Evolutionary conservation across 2,888 invertebrate genomes (phyloP).

Genomic region (Timema cristinae): DNA sequence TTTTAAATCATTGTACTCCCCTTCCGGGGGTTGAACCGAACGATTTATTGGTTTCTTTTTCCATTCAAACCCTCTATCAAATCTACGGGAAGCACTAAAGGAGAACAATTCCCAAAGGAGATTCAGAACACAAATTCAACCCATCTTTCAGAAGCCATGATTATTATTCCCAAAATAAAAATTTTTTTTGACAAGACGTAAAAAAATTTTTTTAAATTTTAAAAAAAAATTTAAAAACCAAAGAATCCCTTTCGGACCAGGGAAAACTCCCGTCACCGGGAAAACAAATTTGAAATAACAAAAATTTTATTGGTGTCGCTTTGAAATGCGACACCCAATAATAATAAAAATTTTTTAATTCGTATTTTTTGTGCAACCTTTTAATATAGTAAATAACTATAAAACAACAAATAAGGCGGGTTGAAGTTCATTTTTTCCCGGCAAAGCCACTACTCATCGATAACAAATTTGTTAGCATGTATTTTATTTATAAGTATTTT

Average conservation of each 20-base stretch:
- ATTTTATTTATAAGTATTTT: too few relatives aligned
- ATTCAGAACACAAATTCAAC: slow-evolving; percentile 61
- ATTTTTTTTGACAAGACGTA: slow-evolving; percentile 25
- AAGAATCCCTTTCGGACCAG: slow-evolving; percentile 53
- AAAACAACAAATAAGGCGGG: too few relatives aligned
- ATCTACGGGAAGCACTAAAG: slow-evolving; percentile 51
- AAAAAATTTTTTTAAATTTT: slow-evolving; percentile 17
- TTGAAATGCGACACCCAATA: slow-evolving; percentile 62
- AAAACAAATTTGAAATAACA: slow-evolving; percentile 22
- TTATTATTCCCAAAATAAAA: slow-evolving; percentile 29
- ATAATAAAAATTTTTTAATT: too few relatives aligned
- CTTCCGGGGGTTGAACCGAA: slow-evolving; percentile 64
- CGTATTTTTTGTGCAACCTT: too few relatives aligned
- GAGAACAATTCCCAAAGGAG: slow-evolving; percentile 67
- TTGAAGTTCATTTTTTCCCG: too few relatives aligned
- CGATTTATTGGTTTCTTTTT: slow-evolving; percentile 71
- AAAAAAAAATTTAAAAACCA: slow-evolving; percentile 37
- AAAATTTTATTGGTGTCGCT: slow-evolving; percentile 64
- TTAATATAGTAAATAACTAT: too few relatives aligned
- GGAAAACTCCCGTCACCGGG: slow-evolving; percentile 38
- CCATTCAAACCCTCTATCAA: slow-evolving; percentile 64
- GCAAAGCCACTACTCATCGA: too few relatives aligned
- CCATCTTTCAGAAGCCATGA: slow-evolving; percentile 75
- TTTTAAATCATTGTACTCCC: slow-evolving; percentile 67
- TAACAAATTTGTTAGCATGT: too few relatives aligned